Evolutionary conservation across 2,797 vertebrate species (phyloP).

Genomic region (Macropus fuliginosus): DNA sequence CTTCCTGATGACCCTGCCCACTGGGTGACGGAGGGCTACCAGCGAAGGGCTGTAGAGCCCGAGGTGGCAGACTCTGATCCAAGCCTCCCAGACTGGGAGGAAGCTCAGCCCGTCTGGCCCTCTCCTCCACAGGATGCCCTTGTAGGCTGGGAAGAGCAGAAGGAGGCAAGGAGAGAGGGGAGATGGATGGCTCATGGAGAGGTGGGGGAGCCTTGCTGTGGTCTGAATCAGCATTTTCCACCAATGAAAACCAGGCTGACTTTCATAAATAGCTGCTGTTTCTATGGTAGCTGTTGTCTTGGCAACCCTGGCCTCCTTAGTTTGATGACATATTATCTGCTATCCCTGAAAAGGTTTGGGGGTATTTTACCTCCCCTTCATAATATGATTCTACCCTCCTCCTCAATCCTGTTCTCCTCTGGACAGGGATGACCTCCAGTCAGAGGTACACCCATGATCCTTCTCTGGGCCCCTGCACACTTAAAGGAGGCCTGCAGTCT

Average conservation of each 20-base stretch:
- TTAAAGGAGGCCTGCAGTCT: not conserved
- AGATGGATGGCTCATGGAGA: not conserved
- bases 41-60: not conserved
- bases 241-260: conserved; percentile 69
- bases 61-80: not conserved
- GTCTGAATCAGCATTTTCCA: conserved; percentile 74
- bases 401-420: not conserved
- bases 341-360: conserved; percentile 60
- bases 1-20: not conserved
- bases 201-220: conserved; percentile 31
- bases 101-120: not conserved
- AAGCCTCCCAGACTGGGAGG: not conserved
- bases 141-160: not conserved
- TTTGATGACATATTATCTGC: conserved; percentile 72
- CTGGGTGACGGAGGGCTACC: not conserved
- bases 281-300: conserved; percentile 81
- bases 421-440: not conserved
- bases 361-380: conserved; percentile 36
- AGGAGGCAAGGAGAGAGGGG: not conserved
- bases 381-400: not conserved
- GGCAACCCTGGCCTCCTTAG: conserved; percentile 73
- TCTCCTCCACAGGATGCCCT: not conserved
- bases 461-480: not conserved
- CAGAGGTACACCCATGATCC: not conserved
- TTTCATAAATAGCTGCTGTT: conserved; percentile 78